Conservation (phyloP, 2,888 invertebrate species). For the Epinotia ramella region DNA sequence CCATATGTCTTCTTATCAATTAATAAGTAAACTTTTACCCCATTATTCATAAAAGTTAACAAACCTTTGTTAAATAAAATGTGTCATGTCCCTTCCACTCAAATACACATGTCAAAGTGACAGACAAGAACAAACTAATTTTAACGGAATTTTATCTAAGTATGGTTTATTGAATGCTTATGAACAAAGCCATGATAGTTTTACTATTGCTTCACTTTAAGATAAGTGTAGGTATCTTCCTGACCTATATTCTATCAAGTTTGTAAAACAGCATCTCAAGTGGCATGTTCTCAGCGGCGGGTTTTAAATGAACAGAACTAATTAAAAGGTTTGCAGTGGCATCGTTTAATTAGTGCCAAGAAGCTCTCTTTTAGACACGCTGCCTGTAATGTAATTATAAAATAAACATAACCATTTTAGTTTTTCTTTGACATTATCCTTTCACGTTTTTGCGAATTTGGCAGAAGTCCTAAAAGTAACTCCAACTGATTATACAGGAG, state of each 20-base stretch:
- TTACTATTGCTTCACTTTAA: too few species aligned
- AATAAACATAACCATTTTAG: neutral
- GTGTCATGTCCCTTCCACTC: too few species aligned
- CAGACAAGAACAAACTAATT: too few species aligned
- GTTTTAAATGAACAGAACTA: neutral
- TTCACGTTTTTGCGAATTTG: constrained; percentile 18
- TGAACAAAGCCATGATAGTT: too few species aligned
- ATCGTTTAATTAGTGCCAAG: constrained; percentile 17
- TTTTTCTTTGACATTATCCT: neutral
- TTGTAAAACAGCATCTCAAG: neutral
- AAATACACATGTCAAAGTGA: too few species aligned
- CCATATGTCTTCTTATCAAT: too few species aligned
- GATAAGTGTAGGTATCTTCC: neutral
- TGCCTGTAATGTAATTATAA: neutral
- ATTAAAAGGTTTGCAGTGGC: constrained; percentile 16
- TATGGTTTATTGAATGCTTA: too few species aligned
- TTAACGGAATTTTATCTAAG: too few species aligned
- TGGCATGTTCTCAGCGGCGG: neutral
- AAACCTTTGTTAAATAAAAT: too few species aligned
- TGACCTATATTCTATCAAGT: neutral
- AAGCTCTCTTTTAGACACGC: neutral
- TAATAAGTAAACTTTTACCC: too few species aligned
- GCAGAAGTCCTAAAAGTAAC: constrained; percentile 13
- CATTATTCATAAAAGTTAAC: too few species aligned
- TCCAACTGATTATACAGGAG: constrained; percentile 35